Base-by-base conservation (phyloP, 2,888 invertebrate species). In the Meteorus colon region DNA sequence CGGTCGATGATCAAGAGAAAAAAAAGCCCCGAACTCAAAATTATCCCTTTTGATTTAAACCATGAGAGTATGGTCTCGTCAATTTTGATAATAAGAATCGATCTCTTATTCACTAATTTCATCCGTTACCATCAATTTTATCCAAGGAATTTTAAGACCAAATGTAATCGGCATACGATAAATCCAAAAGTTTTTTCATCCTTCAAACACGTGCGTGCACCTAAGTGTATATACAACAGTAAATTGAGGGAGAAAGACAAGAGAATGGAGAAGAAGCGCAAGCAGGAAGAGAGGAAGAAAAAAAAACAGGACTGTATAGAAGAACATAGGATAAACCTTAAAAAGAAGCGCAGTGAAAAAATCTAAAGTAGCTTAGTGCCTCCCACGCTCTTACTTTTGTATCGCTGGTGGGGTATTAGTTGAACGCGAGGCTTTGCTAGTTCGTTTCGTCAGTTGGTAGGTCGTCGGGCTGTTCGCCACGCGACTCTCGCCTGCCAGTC, bases 351-450 rank as follows among this genome's bases (percentile, higher is more conserved):
- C 73, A 63, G 31, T 45, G 76, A 79, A 78, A 80, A 82, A 77
- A 82, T 83, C 73, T 76, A 81, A 82, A 86, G 85, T 85, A 81
- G 85, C 84, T 84, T 83, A 83, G 82, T 82, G 82, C 84, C 86
- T 86, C 85, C 86, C 86, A 85, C 86, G 83, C 86, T 83, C 82
- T 75, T 78, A 80, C 80, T 82, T 82, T 84, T 81, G 82, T 82
- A 85, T 82, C 75, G 77, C 79, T 82, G 83, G 85, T 84, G 84
- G 85, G 84, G 84, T 83, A 76, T 77, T 76, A 78, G 78, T 78
- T 76, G 78, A 78, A 76, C 73, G 79, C 77, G 71, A 76, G 74
- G 78, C 79, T 76, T 75, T 71, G 75, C 76, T 74, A 71, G 79
- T 79, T 80, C 71, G 73, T 77, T 78, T 19, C 78, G 69, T 77